phyloP scores from a whole-genome alignment of 2,888 invertebrate species.

The Plagodis pulveraria region DNA sequence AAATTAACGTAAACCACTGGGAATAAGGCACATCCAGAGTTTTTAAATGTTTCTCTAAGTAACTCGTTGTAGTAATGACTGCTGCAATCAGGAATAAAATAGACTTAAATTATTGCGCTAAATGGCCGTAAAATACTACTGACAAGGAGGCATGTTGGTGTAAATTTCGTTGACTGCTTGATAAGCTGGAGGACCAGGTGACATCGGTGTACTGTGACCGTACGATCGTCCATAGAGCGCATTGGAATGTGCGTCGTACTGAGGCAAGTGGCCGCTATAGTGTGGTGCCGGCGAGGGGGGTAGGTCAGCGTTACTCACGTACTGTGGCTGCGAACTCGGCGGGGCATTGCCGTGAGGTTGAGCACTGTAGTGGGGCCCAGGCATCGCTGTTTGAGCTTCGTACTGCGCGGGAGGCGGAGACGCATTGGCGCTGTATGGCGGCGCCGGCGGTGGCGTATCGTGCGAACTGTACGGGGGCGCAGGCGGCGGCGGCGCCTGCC shows the following conservation, averaged over 20 bases:
- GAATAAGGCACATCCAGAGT: slow-evolving; percentile 46
- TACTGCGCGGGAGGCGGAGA: slow-evolving; percentile 23
- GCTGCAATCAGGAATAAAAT: slow-evolving; percentile 8
- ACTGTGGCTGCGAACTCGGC: not conserved
- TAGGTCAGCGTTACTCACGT: slow-evolving; percentile 1
- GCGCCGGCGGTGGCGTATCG: slow-evolving; percentile 69
- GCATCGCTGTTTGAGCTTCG: slow-evolving; percentile 20
- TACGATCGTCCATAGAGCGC: slow-evolving; percentile 28
- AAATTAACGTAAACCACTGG: slow-evolving; percentile 21
- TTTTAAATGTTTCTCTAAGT: slow-evolving; percentile 12
- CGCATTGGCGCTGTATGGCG: slow-evolving; percentile 29
- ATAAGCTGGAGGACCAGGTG: slow-evolving; percentile 77
- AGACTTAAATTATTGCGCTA: slow-evolving; percentile 7
- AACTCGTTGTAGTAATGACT: slow-evolving; percentile 24
- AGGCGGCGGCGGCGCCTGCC: slow-evolving; percentile 73
- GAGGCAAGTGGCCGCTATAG: slow-evolving; percentile 14
- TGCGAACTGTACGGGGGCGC: slow-evolving; percentile 72
- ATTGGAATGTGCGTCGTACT: slow-evolving; percentile 17
- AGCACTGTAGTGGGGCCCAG: slow-evolving; percentile 10
- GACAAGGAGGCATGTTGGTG: slow-evolving; percentile 48
- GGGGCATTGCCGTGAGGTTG: slow-evolving; percentile 12
- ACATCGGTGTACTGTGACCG: slow-evolving; percentile 35
- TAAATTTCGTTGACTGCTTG: slow-evolving; percentile 66
- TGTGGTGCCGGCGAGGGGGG: slow-evolving; percentile 18
- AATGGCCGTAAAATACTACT: slow-evolving; percentile 23